Evolutionary conservation across 2,797 vertebrate species (phyloP), one percentile per base, ranked within the genome.

Genomic region (Pipistrellus nathusii): DNA sequence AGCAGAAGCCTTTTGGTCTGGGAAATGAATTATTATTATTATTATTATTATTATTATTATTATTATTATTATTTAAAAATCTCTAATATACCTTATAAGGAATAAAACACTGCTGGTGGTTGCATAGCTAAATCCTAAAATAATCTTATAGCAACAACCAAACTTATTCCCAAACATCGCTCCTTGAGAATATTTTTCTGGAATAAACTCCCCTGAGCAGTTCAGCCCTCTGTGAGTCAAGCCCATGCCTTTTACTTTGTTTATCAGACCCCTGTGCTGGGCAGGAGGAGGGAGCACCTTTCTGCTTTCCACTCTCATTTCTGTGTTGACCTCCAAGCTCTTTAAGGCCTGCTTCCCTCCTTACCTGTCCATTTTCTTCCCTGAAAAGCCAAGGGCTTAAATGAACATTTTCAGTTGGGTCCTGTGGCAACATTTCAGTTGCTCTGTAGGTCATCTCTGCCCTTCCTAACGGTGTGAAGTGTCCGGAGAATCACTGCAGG

Each of bases 41-140:
- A 41, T 30, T 41, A 46, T 41, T 46, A 46, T 46, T 46, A 44
- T 44, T 44, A 11, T 27, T 85, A 71, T 71, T 44, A 23, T 30
- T 84, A 11, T 27, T 85, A 71, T 71, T 44, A 23, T 30, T 84
- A 13, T 38, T 69, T 78, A 25, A 14, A 69, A 84, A 75, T 73
- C 32, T 81, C 85, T 48, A 71, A 85, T 64, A 77, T 91, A 75
- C 8, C 21, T 95, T n/a, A 51, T 72, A 89, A 93, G 66, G n/a
- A 86, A 83, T 87, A 66, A 94, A 82, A 90, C 12, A 41, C 25
- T 59, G 9, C 12, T 69, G 83, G 46, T 85, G 38, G 41, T 41
- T 90, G 27, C 38, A 3, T 17, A 90, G 59, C 41, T 83, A 83
- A 85, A 64, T 83, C 64, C 80, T 81, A 81, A 93, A 95, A 94